Evolutionary conservation across 2,888 invertebrate species (phyloP), one percentile per base, ranked within the genome.

Genomic region (Catocala fraxini): DNA sequence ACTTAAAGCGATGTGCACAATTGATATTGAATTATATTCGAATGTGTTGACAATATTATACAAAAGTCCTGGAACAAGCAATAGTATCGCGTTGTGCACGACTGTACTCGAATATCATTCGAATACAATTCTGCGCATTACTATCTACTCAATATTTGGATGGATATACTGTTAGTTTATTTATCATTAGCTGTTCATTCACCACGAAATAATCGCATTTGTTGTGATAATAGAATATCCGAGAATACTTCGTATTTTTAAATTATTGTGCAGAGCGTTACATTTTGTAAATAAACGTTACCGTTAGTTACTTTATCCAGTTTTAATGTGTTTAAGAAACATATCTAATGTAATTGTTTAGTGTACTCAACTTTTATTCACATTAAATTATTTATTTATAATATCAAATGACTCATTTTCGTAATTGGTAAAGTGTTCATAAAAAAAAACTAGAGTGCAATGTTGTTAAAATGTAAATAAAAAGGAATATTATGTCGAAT

Each of bases 221-320:
- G 83, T 85, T 89, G 89, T 89, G 89, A 89, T 89, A 87, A 82
- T 81, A 81, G 79, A 73, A 74, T 80, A 75, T 79, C 78, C 75
- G 62, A 57, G 57, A 54, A 70, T 63, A 71, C 61, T 51, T 63
- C 68, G 53, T 60, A 63, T 68, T 66, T 35, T 49, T 59, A 53
- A 65, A 55, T 53, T 54, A 62, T 59, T 67, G 56, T 77, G 70
- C 69, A 73, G 79, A 73, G 79, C 65, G 77, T 79, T 77, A 77
- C 75, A 76, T 79, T 80, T 66, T 89, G 88, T 86, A 86, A 84
- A 89, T 88, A 85, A 86, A 83, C 79, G 82, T 87, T 85, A 85
- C 79, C 77, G 70, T 71, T 73, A 70, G 57, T 73, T 68, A 70
- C 60, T 74, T 70, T 54, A 42, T 49, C 56, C 58, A 70, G 48